These are phyloP conservation scores for Macrotus californicus DNA, from an alignment of 2,113 vertebrate species.

Conservation along the genomic window DNA sequence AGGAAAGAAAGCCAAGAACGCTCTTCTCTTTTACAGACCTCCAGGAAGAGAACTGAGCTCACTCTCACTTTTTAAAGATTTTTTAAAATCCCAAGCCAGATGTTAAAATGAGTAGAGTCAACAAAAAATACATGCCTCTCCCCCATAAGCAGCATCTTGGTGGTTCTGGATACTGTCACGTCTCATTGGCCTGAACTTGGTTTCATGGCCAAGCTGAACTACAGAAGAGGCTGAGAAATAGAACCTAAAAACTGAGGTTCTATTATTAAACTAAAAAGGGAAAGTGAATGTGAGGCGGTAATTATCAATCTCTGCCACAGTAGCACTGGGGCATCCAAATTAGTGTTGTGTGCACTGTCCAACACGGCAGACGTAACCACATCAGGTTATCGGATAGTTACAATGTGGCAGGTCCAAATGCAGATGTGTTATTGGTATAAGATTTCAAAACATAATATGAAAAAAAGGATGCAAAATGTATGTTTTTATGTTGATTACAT, in stretches of 20 bases:
- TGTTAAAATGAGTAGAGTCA: not conserved
- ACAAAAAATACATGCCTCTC: not conserved
- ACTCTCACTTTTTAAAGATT: not conserved
- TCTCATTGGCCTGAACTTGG: not conserved
- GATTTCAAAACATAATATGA: not conserved
- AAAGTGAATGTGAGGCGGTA: not conserved
- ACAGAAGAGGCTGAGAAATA: not conserved
- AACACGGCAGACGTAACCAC: not conserved
- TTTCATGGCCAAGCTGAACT: not conserved
- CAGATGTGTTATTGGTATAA: not conserved
- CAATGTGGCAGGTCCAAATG: not conserved
- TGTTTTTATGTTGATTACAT: not conserved
- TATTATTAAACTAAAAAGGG: not conserved
- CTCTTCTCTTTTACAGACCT: not conserved
- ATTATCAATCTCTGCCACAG: not conserved
- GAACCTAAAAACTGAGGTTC: not conserved
- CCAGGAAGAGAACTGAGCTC: not conserved
- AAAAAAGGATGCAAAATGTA: not conserved
- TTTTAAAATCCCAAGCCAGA: not conserved
- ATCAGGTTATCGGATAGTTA: not conserved
- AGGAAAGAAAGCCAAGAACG: not conserved
- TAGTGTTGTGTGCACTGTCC: not conserved
- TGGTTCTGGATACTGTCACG: not conserved
- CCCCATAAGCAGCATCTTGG: not conserved
- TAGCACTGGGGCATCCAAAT: not conserved